These are phyloP conservation scores for Acleris sparsana DNA, from an alignment of 2,888 invertebrate species.

Conservation along the genomic window DNA sequence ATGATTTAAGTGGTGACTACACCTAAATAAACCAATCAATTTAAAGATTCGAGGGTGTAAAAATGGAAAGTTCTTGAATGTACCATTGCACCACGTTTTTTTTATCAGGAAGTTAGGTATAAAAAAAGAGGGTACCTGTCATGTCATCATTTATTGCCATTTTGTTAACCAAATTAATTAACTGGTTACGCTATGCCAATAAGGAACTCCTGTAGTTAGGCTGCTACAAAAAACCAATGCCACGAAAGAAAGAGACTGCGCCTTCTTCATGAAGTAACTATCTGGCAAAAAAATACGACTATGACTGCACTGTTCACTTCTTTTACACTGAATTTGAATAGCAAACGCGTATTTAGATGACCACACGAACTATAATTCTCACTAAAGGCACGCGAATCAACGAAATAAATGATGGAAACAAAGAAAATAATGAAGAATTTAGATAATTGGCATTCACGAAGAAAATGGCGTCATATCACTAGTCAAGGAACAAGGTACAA, in stretches of 20 bases:
- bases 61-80: slow-evolving; percentile 31
- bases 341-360: neutral
- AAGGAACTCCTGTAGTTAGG: neutral
- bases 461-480: slow-evolving; percentile 85
- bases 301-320: slow-evolving; percentile 5
- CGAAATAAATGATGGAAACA: slow-evolving; percentile 50
- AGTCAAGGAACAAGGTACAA: slow-evolving; percentile 82
- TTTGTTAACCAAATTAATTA: slow-evolving; percentile 5
- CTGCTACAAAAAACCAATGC: slow-evolving; percentile 38
- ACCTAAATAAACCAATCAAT: neutral
- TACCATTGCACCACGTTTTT: slow-evolving; percentile 29
- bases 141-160: slow-evolving; percentile 18
- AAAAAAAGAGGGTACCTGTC: slow-evolving; percentile 31
- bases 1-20: neutral
- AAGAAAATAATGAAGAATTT: slow-evolving; percentile 76
- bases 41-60: neutral
- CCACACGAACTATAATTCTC: slow-evolving; percentile 4
- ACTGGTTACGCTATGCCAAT: neutral
- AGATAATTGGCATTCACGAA: slow-evolving; percentile 83
- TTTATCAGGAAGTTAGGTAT: slow-evolving; percentile 27
- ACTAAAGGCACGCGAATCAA: neutral
- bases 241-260: slow-evolving; percentile 55
- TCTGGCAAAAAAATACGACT: slow-evolving; percentile 60
- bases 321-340: neutral
- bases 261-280: slow-evolving; percentile 64